Evolutionary conservation across 1,140 invertebrate species (phyloP).

Genomic region (Prorops nasuta): DNA sequence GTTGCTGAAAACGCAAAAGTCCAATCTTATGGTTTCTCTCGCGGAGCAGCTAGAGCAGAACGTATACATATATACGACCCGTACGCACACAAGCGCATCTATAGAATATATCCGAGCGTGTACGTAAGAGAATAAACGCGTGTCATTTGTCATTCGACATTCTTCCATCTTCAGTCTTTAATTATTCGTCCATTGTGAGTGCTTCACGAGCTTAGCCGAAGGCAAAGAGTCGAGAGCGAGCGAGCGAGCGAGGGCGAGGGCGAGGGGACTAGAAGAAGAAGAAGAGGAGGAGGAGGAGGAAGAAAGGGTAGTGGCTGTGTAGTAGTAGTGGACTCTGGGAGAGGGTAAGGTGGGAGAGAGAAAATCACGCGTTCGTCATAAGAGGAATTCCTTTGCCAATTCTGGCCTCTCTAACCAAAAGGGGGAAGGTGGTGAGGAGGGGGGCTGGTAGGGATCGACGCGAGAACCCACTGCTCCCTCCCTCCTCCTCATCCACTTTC

Average conservation of each 20-base stretch:
- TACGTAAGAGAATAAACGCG: slow-evolving; percentile 26
- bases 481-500: slow-evolving; percentile 14
- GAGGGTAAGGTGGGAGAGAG: slow-evolving; percentile 37
- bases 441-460: no score
- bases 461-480: slow-evolving; percentile 12
- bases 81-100: no score
- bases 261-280: slow-evolving; percentile 13
- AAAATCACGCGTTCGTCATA: slow-evolving; percentile 56
- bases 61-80: no score
- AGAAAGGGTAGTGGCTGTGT: background rate
- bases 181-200: background rate
- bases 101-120: no score
- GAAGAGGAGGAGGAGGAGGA: slow-evolving; percentile 8
- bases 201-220: background rate
- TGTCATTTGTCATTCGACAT: background rate
- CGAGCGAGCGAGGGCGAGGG: slow-evolving; percentile 7
- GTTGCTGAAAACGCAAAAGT: no score
- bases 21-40: no score
- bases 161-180: background rate
- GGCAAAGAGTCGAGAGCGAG: background rate
- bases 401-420: no score
- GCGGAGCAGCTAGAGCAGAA: no score
- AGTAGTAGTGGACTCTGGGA: background rate
- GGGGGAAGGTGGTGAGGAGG: no score
- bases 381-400: slow-evolving; percentile 52